These are phyloP conservation scores for Lordiphosa andalusiaca DNA, from an alignment of 2,888 invertebrate species.

Conservation along the genomic window DNA sequence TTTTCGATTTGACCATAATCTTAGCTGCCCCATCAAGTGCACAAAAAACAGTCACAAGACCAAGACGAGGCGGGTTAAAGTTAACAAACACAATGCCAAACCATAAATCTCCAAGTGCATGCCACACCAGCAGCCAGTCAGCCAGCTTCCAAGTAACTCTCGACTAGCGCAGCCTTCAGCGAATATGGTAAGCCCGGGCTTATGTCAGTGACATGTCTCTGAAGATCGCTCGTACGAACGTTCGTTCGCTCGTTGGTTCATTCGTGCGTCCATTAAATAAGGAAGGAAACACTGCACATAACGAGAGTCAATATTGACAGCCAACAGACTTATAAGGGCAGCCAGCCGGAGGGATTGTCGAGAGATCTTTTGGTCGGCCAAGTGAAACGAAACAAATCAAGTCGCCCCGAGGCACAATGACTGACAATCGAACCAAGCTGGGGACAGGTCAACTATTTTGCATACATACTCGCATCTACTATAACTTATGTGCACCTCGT, in stretches of 20 bases:
- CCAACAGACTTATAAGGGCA: conserved; percentile 73
- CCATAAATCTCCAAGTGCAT: conserved; percentile 74
- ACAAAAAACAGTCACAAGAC: conserved; percentile 49
- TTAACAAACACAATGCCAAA: conserved; percentile 70
- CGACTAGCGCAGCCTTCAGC: conserved; percentile 63
- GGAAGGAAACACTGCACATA: conserved; percentile 72
- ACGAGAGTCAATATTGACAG: conserved; percentile 75
- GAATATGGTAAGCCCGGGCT: conserved; percentile 72
- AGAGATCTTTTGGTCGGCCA: conserved; percentile 48
- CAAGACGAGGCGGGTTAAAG: conserved; percentile 49
- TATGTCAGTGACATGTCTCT: conserved; percentile 69
- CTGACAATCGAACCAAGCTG: conserved; percentile 72
- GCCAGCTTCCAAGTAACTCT: conserved; percentile 66
- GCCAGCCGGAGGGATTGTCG: conserved; percentile 42
- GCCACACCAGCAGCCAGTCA: conserved; percentile 61
- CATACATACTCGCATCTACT: conserved; percentile 66
- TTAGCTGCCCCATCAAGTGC: conserved; percentile 52
- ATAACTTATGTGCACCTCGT: conserved; percentile 76
- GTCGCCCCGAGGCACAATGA: conserved; percentile 67
- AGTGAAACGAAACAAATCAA: conserved; percentile 75
- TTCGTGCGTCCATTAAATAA: conserved; percentile 73
- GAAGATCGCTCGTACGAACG: conserved; percentile 41
- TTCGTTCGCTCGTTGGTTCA: conserved; percentile 21
- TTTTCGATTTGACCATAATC: conserved; percentile 61
- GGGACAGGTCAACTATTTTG: conserved; percentile 79